These are phyloP conservation scores for Andrena trimmerana DNA, from an alignment of 2,888 invertebrate species.

Conservation along the genomic window DNA sequence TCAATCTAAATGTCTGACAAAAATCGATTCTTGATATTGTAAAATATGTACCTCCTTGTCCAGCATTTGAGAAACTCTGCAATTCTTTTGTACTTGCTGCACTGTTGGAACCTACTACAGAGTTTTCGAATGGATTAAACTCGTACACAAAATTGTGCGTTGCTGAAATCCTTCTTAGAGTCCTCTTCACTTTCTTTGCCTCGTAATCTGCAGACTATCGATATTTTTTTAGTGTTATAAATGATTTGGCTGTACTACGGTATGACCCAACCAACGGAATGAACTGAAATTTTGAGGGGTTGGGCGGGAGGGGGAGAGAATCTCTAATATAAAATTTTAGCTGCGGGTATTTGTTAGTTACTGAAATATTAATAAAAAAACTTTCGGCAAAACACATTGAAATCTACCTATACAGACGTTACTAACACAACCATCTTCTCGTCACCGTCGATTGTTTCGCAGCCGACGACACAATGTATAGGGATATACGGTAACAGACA, in stretches of 20 bases:
- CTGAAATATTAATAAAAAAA: too few relatives aligned
- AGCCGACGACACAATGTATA: too few relatives aligned
- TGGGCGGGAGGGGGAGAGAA: too few relatives aligned
- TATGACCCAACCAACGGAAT: too few relatives aligned
- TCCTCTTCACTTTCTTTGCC: conserved; percentile 27
- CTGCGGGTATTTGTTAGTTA: too few relatives aligned
- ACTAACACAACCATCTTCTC: too few relatives aligned
- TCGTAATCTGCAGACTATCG: conserved; percentile 45
- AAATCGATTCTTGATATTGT: neutral
- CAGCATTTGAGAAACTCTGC: conserved; percentile 7
- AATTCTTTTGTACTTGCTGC: neutral
- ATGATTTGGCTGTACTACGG: neutral
- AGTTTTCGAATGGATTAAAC: conserved; percentile 65
- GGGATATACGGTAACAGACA: too few relatives aligned
- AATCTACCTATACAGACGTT: too few relatives aligned
- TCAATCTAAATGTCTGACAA: neutral
- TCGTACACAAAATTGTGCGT: conserved; percentile 76
- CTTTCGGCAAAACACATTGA: too few relatives aligned
- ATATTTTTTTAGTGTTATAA: conserved; percentile 11
- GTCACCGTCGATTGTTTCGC: too few relatives aligned
- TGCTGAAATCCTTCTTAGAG: conserved; percentile 66
- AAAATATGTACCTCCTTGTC: conserved; percentile 23
- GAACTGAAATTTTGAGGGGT: too few relatives aligned
- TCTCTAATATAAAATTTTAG: too few relatives aligned
- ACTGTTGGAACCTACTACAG: neutral